Base-by-base conservation (phyloP, 1,140 invertebrate genomes). In the Brachionus sp. region DNA sequence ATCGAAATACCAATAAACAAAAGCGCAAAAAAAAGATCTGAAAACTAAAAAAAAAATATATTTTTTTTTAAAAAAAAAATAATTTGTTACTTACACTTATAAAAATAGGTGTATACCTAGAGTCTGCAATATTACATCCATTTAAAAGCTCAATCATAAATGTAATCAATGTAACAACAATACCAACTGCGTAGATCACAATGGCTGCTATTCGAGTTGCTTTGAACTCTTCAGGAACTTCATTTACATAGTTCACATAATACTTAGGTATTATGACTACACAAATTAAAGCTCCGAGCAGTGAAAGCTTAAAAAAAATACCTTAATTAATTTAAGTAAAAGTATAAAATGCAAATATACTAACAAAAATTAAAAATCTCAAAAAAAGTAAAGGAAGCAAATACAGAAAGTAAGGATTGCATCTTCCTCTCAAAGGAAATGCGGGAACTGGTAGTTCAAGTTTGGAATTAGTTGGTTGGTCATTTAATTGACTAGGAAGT, bases 341-440 rank as follows among this genome's bases (percentile, higher is more conserved):
- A n/a, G n/a, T 42, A 6, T 39, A 29, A 5, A 46, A 12, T 25
- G 25, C 13, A 75, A 75, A 13, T 2, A 13, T 29, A 66, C 2
- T 75, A 50, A 75, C 70, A 75, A 75, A 75, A 19, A 75, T 75
- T 75, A 75, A 46, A 75, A 44, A 75, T 25, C 70, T 9, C 5
- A 46, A 16, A 23, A 75, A 46, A 33, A 75, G 39, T 29, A 75
- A 23, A 9, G 70, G 70, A 25, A 75, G 25, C 10, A 75, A 46
- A 75, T 75, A 75, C 5, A 44, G 3, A 35, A 44, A 35, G 42
- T 75, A 75, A 12, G 70, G 70, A 75, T 75, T 75, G 44, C 70
- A 75, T 46, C 25, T 44, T 25, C 70, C 70, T 16, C 70, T 6
- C n/a, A 75, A 46, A 19, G 70, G 70, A 75, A 75, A 75, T 6